These are phyloP conservation scores for Muntiacus reevesi DNA, from an alignment of 2,113 vertebrate species.

Conservation along the genomic window DNA sequence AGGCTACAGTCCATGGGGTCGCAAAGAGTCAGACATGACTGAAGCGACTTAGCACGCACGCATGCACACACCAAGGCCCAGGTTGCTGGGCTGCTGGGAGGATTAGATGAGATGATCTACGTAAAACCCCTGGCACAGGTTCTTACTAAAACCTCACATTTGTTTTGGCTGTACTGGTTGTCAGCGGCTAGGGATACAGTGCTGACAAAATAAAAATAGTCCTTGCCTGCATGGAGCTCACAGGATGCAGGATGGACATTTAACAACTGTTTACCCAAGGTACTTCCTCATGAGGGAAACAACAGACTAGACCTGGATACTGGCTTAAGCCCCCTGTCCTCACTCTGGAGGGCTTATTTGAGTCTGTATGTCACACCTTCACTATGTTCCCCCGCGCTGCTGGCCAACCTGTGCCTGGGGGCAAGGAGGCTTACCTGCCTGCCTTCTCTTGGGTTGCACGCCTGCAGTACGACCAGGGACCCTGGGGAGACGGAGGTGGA, in stretches of 20 bases:
- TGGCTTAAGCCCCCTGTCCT: background rate
- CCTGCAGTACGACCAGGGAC: slow-evolving; percentile 90
- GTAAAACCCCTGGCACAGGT: background rate
- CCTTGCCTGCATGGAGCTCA: background rate
- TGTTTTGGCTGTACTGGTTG: background rate
- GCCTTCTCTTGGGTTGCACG: slow-evolving; percentile 91
- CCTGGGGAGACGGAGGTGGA: slow-evolving; percentile 87
- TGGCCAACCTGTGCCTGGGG: background rate
- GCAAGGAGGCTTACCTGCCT: slow-evolving; percentile 86
- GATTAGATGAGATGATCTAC: background rate
- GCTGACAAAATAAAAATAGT: background rate
- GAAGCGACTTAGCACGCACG: background rate
- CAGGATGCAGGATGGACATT: background rate
- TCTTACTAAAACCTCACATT: background rate
- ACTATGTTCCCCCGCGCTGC: too few relatives aligned
- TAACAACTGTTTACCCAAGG: background rate
- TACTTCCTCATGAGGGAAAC: background rate
- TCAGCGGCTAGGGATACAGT: background rate
- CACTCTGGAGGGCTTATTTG: background rate
- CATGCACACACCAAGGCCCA: background rate
- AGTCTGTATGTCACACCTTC: background rate
- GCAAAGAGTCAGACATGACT: background rate
- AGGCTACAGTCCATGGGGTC: background rate
- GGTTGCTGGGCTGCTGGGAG: background rate
- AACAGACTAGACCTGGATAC: background rate